These are phyloP conservation scores for sheep (Ovis aries) DNA, from an alignment of 2,113 vertebrate species.

Conservation along the genomic window DNA sequence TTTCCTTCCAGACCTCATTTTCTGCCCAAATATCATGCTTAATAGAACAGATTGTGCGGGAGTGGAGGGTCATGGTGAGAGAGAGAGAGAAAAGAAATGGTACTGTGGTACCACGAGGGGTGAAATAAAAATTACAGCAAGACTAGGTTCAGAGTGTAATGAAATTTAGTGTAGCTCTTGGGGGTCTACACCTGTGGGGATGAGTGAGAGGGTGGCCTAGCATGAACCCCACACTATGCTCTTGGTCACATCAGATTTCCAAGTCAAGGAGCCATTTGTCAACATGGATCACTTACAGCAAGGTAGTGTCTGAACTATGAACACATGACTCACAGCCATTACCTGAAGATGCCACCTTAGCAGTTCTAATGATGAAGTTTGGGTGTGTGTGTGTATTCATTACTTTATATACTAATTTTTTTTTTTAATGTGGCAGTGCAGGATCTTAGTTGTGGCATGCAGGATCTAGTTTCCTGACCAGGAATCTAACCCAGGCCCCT, in stretches of 20 bases:
- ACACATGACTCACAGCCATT: neutral
- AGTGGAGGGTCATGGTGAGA: no score
- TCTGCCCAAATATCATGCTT: neutral
- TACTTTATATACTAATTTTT: neutral
- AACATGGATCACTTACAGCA: no score
- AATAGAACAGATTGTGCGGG: neutral
- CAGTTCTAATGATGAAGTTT: neutral
- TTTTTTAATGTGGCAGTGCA: neutral
- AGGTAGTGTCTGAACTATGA: neutral
- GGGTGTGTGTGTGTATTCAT: neutral
- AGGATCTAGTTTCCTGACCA: neutral
- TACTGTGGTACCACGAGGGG: neutral
- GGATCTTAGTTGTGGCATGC: neutral
- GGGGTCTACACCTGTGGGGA: neutral
- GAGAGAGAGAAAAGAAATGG: neutral
- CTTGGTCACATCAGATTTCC: neutral
- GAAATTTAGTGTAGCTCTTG: neutral
- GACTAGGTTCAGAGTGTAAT: neutral
- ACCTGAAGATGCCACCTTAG: neutral
- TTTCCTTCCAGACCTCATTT: neutral
- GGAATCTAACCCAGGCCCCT: neutral
- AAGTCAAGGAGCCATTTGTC: neutral
- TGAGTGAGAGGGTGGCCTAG: neutral
- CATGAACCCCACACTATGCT: accelerated
- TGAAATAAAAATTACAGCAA: neutral